Evolutionary conservation across 2,797 vertebrate genomes (phyloP), one percentile per base, ranked within the genome.

Genomic region (Macropodus opercularis): DNA sequence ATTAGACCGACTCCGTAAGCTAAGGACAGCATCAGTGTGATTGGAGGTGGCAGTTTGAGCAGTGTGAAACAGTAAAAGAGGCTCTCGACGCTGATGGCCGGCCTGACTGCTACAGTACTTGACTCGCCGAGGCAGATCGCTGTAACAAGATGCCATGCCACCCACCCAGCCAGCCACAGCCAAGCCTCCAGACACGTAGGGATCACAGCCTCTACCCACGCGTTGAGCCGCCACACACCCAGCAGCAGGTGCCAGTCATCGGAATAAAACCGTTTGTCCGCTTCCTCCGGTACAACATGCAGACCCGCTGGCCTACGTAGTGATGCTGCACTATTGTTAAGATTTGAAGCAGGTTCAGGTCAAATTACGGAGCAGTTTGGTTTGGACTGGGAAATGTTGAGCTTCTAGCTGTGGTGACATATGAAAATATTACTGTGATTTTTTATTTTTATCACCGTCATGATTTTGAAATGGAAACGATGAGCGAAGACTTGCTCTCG

Each of bases 11-110:
- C 82, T 81, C 74, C 79, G 80, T 14, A 46, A 70, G 68, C 55
- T 52, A 11, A 73, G 67, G 73, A 52, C 67, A 24, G 56, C 80
- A 72, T 78, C 79, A 65, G 79, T 31, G 79, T 83, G 87, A 87
- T 87, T 87, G 79, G 78, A 75, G 75, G 65, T 62, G 83, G 75
- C n/a, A 34, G 48, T 35, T 47, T 31, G 71, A 80, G 68, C 51
- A 66, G 77, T 52, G 77, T 58, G 53, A 36, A 29, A 34, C 75
- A 13, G 76, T 65, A 40, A 80, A n/a, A 89, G 84, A 88, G 83
- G 61, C 78, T 73, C 86, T 90, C 80, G 39, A 53, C 42, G 15
- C 84, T 85, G 85, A 88, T 83, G 77, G 81, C 75, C 67, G 63
- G 62, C 38, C 70, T 51, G 69, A 74, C 82, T 69, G 69, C 79